Base-by-base conservation (phyloP, 2,113 vertebrate genomes). In the Paraplagusia blochii region DNA sequence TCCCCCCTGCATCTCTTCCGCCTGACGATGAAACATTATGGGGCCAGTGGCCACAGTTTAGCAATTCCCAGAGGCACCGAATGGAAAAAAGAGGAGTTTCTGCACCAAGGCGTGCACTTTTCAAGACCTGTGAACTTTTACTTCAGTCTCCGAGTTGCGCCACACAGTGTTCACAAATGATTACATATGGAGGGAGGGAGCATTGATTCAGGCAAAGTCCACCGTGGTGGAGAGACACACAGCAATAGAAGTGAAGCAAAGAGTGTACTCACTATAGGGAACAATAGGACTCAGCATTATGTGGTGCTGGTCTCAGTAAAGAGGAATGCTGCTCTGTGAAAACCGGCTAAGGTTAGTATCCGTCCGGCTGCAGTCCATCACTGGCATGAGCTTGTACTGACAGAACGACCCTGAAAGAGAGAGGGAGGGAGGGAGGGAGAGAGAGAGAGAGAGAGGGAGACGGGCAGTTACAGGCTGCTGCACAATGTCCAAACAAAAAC, bases 201-300 rank as follows among this genome's bases (percentile, higher is more conserved):
- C 68, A 84, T 83, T 82, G 81, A 84, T 86, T 82, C 22, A 71
- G 75, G 54, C 83, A 81, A 86, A 85, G 82, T 86, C 82, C 81
- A 77, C 57, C 58, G 44, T 2, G 40, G 48, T 33, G 18, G 16
- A 29, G 53, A 70, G 65, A 53, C 51, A 46, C 52, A 67, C 58
- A 46, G 42, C 19, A 57, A 33, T 19, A 18, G 13, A 38, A 52
- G 62, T 17, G 54, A 53, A 63, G 35, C 78, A 42, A 73, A 70
- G 62, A 60, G 39, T 65, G 64, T 83, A 91, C 90, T 92, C 82
- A 92, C 90, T 90, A 88, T 90, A 92, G 74, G 90, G 89, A 65
- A 90, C 89, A 88, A 90, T 88, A 55, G 89, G 88, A 90, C 90
- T 92, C 90, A 92, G 90, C 90, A 92, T 92, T 92, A 88, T 92